Conservation (phyloP, 64 coral and sea anemone genomes). For the Catalaphyllia jardinei region DNA sequence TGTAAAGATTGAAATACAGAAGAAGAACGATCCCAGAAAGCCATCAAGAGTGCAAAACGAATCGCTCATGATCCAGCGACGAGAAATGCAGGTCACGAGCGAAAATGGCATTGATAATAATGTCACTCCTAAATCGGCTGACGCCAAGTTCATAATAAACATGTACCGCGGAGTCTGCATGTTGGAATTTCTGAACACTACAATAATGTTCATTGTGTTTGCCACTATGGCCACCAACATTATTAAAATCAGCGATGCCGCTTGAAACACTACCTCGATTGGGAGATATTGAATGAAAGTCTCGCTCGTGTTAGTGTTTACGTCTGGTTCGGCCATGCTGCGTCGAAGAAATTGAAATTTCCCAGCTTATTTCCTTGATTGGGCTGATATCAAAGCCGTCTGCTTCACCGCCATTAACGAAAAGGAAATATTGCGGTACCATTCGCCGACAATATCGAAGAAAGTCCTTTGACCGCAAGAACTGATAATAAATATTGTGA, state of each 20-base stretch:
- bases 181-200: slow-evolving; percentile 74
- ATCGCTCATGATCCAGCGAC: slow-evolving; percentile 71
- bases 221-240: slow-evolving; percentile 72
- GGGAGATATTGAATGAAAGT: not conserved
- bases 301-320: not conserved
- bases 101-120: slow-evolving; percentile 86
- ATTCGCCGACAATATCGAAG: not conserved
- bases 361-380: not conserved
- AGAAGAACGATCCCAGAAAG: slow-evolving; percentile 89
- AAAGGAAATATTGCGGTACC: not conserved
- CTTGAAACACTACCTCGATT: slow-evolving; percentile 44
- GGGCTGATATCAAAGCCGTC: not conserved
- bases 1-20: slow-evolving; percentile 88
- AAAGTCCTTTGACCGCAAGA: not conserved
- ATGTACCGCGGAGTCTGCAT: slow-evolving; percentile 93
- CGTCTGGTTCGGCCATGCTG: not conserved
- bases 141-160: slow-evolving; percentile 92
- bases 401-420: not conserved
- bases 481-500: not conserved
- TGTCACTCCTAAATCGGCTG: slow-evolving; percentile 82
- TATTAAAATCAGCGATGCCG: slow-evolving; percentile 53
- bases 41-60: slow-evolving; percentile 86
- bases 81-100: slow-evolving; percentile 77
- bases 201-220: slow-evolving; percentile 74
- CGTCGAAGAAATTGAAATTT: not conserved